Percentiles rank a stretch among this genome's conserved stretches.
Evolutionary conservation across 2,888 invertebrate genomes (phyloP).

Genomic region (Agapostemon virescens): DNA sequence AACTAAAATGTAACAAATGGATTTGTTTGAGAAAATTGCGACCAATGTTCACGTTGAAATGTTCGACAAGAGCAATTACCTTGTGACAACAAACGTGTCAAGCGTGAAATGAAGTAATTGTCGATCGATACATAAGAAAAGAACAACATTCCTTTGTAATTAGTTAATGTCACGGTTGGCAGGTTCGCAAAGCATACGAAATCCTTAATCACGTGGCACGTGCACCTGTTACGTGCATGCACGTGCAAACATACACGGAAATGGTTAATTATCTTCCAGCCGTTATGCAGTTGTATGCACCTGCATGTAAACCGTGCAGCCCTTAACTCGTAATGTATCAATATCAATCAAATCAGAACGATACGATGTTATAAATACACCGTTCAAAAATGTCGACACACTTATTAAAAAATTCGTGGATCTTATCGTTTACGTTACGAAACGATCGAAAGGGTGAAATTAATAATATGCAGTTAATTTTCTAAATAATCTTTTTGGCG

Average conservation of each 20-base stretch:
- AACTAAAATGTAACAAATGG: background rate
- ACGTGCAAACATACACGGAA: conserved; percentile 13
- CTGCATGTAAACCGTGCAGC: conserved; percentile 43
- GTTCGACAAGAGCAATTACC: background rate
- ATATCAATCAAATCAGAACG: conserved; percentile 46
- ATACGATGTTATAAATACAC: conserved; percentile 5
- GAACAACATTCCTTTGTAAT: conserved; percentile 13
- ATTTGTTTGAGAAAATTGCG: background rate
- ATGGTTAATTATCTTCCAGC: conserved; percentile 47
- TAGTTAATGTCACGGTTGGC: conserved; percentile 14
- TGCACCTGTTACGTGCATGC: conserved; percentile 30
- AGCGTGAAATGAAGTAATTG: background rate
- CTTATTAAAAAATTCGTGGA: background rate
- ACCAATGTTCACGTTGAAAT: background rate
- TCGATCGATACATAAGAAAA: conserved; percentile 1
- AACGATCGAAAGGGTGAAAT: background rate
- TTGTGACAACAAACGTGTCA: background rate
- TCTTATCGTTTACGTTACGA: background rate
- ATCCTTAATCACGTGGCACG: conserved; percentile 37
- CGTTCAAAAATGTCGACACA: background rate
- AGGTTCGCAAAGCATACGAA: conserved; percentile 25
- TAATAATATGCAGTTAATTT: background rate
- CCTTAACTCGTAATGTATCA: conserved; percentile 51
- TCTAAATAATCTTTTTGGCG: background rate
- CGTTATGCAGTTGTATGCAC: conserved; percentile 48